These are phyloP conservation scores for Geotria australis DNA, from an alignment of 2,797 vertebrate species.

Conservation along the genomic window DNA sequence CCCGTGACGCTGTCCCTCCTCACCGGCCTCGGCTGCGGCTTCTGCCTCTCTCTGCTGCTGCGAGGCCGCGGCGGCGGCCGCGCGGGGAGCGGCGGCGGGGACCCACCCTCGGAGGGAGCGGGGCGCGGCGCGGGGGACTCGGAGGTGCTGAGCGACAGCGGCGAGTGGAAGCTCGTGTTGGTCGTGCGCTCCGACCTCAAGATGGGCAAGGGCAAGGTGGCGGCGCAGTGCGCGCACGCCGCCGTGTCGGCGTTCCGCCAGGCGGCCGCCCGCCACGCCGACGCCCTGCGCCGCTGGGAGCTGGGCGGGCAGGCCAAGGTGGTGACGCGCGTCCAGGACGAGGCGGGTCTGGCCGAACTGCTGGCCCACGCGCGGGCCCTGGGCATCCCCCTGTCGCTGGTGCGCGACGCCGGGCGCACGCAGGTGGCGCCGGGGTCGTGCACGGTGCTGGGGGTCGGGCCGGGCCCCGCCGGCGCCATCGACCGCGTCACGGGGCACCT, in stretches of 20 bases:
- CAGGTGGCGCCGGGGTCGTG: constrained; percentile 67
- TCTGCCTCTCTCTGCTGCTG: too few species aligned
- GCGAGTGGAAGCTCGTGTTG: constrained; percentile 77
- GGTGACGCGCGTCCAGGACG: constrained; percentile 54
- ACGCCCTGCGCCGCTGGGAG: constrained; percentile 64
- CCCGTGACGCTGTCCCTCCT: too few species aligned
- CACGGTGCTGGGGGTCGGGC: constrained; percentile 66
- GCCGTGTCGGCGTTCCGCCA: constrained; percentile 75
- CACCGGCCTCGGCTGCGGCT: too few species aligned
- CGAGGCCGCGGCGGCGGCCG: too few species aligned
- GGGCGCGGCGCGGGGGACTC: neutral
- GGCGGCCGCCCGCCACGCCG: constrained; percentile 32
- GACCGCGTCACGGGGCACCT: constrained; percentile 62
- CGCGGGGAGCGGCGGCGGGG: too few species aligned
- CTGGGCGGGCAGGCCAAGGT: constrained; percentile 83
- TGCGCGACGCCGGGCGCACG: constrained; percentile 78
- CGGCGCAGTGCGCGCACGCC: constrained; percentile 71
- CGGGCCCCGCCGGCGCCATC: constrained; percentile 41
- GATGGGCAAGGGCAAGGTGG: constrained; percentile 90
- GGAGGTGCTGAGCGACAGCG: constrained; percentile 39
- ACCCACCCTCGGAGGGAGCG: too few species aligned
- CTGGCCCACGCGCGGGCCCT: constrained; percentile 30
- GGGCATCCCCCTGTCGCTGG: constrained; percentile 52
- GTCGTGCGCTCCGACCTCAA: constrained; percentile 67
- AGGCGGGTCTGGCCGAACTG: constrained; percentile 37